Percentiles rank a stretch among this genome's conserved stretches.
phyloP scores from a whole-genome alignment of 2,113 vertebrate genomes.

The Salvelinus namaycush region DNA sequence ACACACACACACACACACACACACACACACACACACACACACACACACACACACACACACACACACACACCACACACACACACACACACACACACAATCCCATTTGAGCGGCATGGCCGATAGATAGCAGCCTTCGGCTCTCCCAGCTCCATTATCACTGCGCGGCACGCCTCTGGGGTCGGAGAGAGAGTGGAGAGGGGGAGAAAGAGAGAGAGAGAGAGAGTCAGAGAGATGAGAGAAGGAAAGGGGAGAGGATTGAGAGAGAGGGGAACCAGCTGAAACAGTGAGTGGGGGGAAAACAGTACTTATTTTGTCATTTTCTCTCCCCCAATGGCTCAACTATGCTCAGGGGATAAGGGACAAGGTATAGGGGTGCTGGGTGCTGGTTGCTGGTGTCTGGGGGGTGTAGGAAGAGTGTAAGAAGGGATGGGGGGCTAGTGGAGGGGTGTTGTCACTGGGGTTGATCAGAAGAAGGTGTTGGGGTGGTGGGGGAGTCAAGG shows the following conservation, averaged over 20 bases:
- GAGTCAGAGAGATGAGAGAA: not conserved
- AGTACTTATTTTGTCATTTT: no score
- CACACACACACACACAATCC: conserved; percentile 15
- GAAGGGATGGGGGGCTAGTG: conserved; percentile 13
- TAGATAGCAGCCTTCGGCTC: conserved; percentile 39
- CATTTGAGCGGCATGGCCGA: conserved; percentile 40
- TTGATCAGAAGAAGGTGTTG: conserved; percentile 60
- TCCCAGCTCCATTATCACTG: conserved; percentile 48
- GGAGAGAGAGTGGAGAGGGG: conserved; percentile 11
- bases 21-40: no score
- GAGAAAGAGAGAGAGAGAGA: not conserved
- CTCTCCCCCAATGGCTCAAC: no score
- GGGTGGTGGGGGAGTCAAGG: conserved; percentile 89
- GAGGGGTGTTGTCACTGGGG: conserved; percentile 49
- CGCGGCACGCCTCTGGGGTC: conserved; percentile 28
- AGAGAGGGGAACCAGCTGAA: not conserved
- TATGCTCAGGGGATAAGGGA: not conserved
- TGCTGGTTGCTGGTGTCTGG: not conserved
- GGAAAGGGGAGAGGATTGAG: not conserved
- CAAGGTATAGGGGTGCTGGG: not conserved
- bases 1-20: not conserved
- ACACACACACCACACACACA: no score
- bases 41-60: no score
- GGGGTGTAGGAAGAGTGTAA: not conserved
- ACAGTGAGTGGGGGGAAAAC: not conserved